Conservation (phyloP, 2,797 vertebrate genomes). For the Myoxocephalus aenaeus region DNA sequence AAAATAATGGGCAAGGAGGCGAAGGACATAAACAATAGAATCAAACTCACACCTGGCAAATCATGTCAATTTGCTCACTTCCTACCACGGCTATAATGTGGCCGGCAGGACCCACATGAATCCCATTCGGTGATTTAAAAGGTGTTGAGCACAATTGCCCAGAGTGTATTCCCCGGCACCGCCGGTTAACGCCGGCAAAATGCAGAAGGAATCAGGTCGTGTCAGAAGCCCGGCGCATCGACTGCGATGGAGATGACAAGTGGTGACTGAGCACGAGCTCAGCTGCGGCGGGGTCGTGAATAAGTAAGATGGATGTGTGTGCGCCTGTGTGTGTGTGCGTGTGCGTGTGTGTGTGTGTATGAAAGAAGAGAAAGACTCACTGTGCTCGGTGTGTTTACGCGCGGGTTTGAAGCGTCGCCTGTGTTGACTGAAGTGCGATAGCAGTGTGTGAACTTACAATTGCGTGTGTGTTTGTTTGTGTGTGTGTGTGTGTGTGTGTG, state of each 20-base stretch:
- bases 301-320: constrained; percentile 44
- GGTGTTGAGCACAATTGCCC: constrained; percentile 40
- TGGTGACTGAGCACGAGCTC: constrained; percentile 50
- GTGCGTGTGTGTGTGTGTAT: constrained; percentile 1
- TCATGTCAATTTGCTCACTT: constrained; percentile 64
- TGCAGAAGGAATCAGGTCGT: constrained; percentile 63
- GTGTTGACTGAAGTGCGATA: constrained; percentile 1
- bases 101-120: constrained; percentile 35
- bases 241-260: constrained; percentile 63
- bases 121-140: constrained; percentile 55
- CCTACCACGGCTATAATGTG: constrained; percentile 44
- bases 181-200: constrained; percentile 48
- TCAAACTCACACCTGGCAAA: constrained; percentile 58
- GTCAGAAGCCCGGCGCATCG: constrained; percentile 41
- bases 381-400: constrained; percentile 2
- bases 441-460: constrained; percentile 5
- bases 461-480: not conserved
- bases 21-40: constrained; percentile 38
- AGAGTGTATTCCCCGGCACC: constrained; percentile 45
- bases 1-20: constrained; percentile 21
- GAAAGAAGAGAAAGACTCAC: not conserved
- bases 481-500: not conserved
- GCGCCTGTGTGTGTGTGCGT: constrained; percentile 5
- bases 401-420: not conserved
- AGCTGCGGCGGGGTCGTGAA: constrained; percentile 56